phyloP scores from a whole-genome alignment of 2,888 invertebrate genomes.

The Athalia circularis region DNA sequence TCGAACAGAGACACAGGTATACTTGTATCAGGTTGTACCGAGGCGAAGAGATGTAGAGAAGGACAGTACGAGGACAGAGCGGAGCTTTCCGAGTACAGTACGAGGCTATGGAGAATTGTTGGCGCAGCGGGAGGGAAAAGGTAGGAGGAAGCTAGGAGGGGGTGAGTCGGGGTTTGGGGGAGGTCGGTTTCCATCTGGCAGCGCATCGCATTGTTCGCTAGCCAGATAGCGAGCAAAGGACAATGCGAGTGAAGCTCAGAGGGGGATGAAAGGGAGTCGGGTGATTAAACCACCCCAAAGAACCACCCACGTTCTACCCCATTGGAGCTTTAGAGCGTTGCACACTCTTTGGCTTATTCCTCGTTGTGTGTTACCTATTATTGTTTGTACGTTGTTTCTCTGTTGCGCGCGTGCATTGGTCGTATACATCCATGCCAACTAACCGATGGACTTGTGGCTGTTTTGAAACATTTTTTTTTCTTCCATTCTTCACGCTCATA shows the following conservation, averaged over 20 bases:
- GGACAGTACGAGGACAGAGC: slow-evolving; percentile 26
- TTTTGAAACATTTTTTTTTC: slow-evolving; percentile 14
- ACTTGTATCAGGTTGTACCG: neutral
- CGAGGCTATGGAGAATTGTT: slow-evolving; percentile 43
- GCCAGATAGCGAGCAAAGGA: slow-evolving; percentile 43
- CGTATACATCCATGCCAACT: slow-evolving; percentile 1
- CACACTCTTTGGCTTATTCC: slow-evolving; percentile 36
- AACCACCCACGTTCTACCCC: slow-evolving; percentile 40
- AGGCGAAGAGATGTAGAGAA: slow-evolving; percentile 25
- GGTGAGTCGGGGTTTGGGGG: neutral
- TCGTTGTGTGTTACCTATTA: slow-evolving; percentile 11
- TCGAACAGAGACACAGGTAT: neutral
- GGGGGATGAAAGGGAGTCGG: slow-evolving; percentile 18
- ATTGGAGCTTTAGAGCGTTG: slow-evolving; percentile 38
- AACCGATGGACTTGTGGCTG: slow-evolving; percentile 13
- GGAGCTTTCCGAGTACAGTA: slow-evolving; percentile 22
- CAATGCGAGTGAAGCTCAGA: slow-evolving; percentile 34
- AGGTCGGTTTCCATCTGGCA: slow-evolving; percentile 44
- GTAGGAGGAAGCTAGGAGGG: too few species aligned
- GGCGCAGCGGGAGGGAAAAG: neutral
- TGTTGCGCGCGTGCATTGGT: neutral
- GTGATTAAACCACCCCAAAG: slow-evolving; percentile 43
- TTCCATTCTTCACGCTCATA: neutral
- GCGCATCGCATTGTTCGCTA: slow-evolving; percentile 44
- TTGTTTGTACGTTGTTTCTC: neutral